A percentile compares a stretch with the other conserved stretches of the same genome.
Evolutionary conservation across 2,888 invertebrate species (phyloP).

Genomic region (Drosophila longiperda): DNA sequence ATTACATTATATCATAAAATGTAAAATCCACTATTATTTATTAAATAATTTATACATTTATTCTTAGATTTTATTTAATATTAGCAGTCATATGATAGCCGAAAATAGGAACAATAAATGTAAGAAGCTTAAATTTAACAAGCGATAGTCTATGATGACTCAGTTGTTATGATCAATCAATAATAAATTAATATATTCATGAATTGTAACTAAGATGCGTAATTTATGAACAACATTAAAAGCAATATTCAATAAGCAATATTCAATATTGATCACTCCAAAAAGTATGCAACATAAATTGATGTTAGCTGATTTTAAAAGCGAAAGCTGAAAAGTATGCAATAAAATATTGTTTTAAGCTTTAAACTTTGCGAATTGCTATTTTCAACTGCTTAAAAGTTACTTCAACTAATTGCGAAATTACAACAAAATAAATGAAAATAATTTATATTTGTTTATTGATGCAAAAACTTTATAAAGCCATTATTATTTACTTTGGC

Average conservation of each 20-base stretch:
- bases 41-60: too few relatives aligned
- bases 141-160: neutral
- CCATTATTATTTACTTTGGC: too few relatives aligned
- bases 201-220: neutral
- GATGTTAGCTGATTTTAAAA: neutral
- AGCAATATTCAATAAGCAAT: neutral
- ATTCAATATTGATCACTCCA: neutral
- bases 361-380: too few relatives aligned
- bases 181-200: neutral
- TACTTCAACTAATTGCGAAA: conserved; percentile 7
- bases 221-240: neutral
- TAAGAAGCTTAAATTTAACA: neutral
- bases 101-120: neutral
- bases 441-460: neutral
- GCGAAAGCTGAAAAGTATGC: conserved; percentile 5
- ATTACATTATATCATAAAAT: neutral
- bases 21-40: too few relatives aligned
- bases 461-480: too few relatives aligned
- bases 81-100: neutral
- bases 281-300: neutral
- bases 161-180: neutral
- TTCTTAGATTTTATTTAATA: too few relatives aligned
- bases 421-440: neutral
- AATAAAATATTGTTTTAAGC: neutral
- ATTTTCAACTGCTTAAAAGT: neutral